Percentiles rank a stretch among this genome's conserved stretches.
phyloP scores from a whole-genome alignment of 2,113 vertebrate genomes.

The Xenotilapia longispinis region DNA sequence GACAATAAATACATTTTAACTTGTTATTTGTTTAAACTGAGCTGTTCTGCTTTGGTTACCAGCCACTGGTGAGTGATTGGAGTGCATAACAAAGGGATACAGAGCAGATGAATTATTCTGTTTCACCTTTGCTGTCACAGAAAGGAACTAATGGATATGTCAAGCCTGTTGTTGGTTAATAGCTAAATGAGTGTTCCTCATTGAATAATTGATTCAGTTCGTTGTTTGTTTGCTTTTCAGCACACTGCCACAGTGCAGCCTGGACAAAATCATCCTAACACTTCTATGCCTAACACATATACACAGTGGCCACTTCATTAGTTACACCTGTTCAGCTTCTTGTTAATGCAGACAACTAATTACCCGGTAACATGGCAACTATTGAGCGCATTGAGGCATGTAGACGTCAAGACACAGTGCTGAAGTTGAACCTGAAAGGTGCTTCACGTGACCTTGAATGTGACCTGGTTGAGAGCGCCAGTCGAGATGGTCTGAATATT shows the following conservation, averaged over 20 bases:
- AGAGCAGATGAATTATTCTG: not conserved
- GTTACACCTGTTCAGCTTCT: not conserved
- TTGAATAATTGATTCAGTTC: not conserved
- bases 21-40: not conserved
- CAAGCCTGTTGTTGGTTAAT: not conserved
- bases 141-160: not conserved
- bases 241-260: not conserved
- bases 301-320: not conserved
- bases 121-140: not conserved
- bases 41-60: not conserved
- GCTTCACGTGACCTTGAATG: not conserved
- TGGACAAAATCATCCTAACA: not conserved
- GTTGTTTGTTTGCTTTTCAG: not conserved
- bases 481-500: not conserved
- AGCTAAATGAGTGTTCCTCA: not conserved
- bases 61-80: not conserved
- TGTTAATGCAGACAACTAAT: not conserved
- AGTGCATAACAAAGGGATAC: not conserved
- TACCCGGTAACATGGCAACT: not conserved
- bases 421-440: not conserved
- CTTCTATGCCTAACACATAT: not conserved
- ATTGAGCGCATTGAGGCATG: not conserved
- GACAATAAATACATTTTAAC: not conserved
- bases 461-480: not conserved
- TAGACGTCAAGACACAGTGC: not conserved